Base-by-base conservation (phyloP, 1,140 invertebrate species). In the Stenopsyche tienmushanensis region DNA sequence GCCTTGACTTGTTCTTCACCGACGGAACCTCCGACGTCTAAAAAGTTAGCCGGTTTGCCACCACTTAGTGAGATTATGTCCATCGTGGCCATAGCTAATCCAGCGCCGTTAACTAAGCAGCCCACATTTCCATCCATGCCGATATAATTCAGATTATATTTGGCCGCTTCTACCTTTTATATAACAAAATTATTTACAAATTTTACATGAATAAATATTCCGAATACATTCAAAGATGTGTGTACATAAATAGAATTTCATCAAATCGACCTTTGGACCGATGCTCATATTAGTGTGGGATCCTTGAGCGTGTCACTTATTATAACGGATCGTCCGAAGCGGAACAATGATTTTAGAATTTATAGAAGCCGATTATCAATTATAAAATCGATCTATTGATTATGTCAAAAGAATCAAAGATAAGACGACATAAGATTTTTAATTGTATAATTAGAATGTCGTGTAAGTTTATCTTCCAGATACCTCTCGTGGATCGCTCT, bases 41-140 rank as follows among this genome's bases (percentile, higher is more conserved):
- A 78, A 78, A 98, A 99, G 77, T 98, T 98, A 0, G 96, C 96
- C 13, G 96, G 96, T 72, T 87, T 87, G 39, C 96, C 96, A 44
- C 95, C 95, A 76, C 96, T 92, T 1, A 97, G 78, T 74, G 94
- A 95, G 42, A 98, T 97, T 26, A 97, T 95, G 73, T 98, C 95
- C 94, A 98, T 96, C n/a, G 95, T 98, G 23, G 95, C 96, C 96
- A 98, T 98, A 5, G 96, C 96, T n/a, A 99, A 80, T 21, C 96
- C 96, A 68, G 96, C 96, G 18, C 96, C 96, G 82, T 99, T 99
- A 0, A 98, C 96, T 81, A 91, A 84, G 69, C 89, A 90, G 1
- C 95, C 98, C 77, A 99, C 99, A 78, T 98, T 98, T 57, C 98
- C 98, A 78, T 96, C 90, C 91, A 99, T 92, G 66, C 92, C 92